Evolutionary conservation across 2,113 vertebrate species (phyloP).

Genomic region (Cheirogaleus medius): DNA sequence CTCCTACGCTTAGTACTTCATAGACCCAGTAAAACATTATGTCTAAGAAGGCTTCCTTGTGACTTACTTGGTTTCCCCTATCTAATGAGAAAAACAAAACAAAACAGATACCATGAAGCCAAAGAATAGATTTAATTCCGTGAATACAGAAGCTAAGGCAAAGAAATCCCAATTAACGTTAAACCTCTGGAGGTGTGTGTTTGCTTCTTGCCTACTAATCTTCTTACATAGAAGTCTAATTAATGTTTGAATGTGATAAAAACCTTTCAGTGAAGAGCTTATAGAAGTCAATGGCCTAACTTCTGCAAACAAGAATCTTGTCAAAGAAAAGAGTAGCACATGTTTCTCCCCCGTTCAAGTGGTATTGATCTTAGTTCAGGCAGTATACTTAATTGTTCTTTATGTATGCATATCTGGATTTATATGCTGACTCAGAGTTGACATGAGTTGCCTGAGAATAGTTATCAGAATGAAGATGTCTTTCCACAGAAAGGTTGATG

Average conservation of each 20-base stretch:
- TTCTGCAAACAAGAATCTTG: conserved; percentile 14
- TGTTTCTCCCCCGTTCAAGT: not conserved
- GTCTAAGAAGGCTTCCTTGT: not conserved
- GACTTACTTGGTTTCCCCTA: not conserved
- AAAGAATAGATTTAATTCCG: not conserved
- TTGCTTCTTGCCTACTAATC: not conserved
- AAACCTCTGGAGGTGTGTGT: not conserved
- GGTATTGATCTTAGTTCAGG: not conserved
- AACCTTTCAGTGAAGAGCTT: conserved; percentile 15
- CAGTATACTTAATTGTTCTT: not conserved
- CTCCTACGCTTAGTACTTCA: not conserved
- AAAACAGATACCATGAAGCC: not conserved
- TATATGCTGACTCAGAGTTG: not conserved
- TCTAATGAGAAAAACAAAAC: not conserved
- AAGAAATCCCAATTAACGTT: not conserved
- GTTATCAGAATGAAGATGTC: not conserved
- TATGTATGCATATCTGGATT: not conserved
- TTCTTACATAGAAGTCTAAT: not conserved
- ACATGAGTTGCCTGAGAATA: not conserved
- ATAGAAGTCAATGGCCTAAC: not conserved
- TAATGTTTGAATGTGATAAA: not conserved
- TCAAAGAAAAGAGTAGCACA: not conserved
- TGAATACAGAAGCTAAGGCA: not conserved
- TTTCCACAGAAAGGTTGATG: not conserved
- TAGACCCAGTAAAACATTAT: not conserved